Conservation (phyloP, 2,113 vertebrate genomes). For the Cryptoleucopteryx plumbea region DNA sequence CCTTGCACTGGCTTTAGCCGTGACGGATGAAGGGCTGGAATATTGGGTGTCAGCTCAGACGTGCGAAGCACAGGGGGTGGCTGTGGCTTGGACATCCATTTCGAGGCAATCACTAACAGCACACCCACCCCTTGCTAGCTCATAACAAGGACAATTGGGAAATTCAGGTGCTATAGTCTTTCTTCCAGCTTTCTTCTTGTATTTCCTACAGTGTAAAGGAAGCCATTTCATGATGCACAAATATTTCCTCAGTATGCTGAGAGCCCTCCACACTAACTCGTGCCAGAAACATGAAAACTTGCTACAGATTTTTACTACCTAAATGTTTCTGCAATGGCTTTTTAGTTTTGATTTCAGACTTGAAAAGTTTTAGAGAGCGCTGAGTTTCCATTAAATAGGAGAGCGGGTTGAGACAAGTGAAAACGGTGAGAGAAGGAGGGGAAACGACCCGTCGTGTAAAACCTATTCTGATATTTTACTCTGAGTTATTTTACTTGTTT, state of each 20-base stretch:
- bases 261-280: background rate
- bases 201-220: background rate
- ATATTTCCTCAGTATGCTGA: background rate
- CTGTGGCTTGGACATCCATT: background rate
- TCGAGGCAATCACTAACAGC: background rate
- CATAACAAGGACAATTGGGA: background rate
- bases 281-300: background rate
- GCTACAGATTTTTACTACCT: background rate
- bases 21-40: background rate
- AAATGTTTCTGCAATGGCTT: background rate
- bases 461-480: conserved; percentile 7
- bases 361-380: background rate
- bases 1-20: background rate
- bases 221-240: background rate
- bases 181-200: background rate
- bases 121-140: background rate
- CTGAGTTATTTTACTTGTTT: conserved; percentile 45
- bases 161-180: background rate
- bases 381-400: background rate
- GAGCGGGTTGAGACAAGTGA: background rate
- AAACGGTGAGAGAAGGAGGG: background rate
- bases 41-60: background rate
- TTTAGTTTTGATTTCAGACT: background rate
- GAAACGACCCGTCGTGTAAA: background rate
- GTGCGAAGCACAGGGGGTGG: background rate